These are phyloP conservation scores for Eurosta solidaginis DNA, from an alignment of 1,140 invertebrate genomes.

Conservation along the genomic window DNA sequence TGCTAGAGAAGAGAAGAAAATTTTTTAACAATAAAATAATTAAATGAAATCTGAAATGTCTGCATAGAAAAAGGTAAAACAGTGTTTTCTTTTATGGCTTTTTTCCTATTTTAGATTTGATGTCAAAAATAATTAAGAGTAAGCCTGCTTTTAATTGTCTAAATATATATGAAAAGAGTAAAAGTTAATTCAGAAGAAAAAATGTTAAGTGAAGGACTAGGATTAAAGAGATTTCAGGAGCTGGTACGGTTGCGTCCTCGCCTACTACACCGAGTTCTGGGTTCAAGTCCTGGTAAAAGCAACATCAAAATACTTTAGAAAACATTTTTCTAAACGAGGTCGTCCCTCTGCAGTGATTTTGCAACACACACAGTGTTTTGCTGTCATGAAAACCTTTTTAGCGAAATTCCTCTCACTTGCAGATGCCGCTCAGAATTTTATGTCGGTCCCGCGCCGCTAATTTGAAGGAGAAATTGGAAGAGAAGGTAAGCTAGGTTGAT, in stretches of 20 bases:
- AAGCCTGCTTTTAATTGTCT: neutral
- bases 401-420: too few species aligned
- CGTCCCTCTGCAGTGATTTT: too few species aligned
- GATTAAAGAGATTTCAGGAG: neutral
- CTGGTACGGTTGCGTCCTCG: neutral
- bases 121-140: neutral
- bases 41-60: slow-evolving; percentile 27
- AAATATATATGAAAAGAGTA: neutral
- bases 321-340: too few species aligned
- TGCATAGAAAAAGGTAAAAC: neutral
- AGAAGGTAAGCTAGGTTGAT: too few species aligned
- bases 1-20: slow-evolving; percentile 17
- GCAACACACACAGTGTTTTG: too few species aligned
- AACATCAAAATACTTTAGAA: too few species aligned
- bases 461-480: too few species aligned
- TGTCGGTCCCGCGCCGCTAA: too few species aligned
- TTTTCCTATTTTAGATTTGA: neutral
- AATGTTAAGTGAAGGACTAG: neutral
- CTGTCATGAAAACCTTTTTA: too few species aligned
- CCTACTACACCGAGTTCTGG: too few species aligned
- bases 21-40: neutral
- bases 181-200: neutral
- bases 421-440: too few species aligned
- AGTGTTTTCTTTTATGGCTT: neutral
- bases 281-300: too few species aligned